Evolutionary conservation across 2,797 vertebrate species (phyloP), one percentile per base, ranked within the genome.

Genomic region (Calcarius lapponicus): DNA sequence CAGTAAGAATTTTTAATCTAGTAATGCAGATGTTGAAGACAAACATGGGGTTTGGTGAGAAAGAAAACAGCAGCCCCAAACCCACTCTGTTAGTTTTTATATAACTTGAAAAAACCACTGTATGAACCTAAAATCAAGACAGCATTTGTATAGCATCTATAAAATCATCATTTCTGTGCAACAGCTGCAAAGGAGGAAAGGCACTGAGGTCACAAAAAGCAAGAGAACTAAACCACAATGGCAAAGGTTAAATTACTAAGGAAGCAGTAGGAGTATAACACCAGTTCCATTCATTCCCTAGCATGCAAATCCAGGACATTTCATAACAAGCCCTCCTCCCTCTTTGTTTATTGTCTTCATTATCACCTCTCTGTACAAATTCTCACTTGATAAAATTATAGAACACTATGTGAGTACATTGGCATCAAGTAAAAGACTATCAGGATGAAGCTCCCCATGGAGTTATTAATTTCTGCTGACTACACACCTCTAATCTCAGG

Each of bases 181-280:
- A 58, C 79, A 93, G 89, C 81, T 95, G 75, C 45, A 70, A 58
- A 76, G 80, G 47, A 72, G 20, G 34, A 89, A 81, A 70, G 67
- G 29, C 53, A 42, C 4, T 67, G 75, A 64, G 79, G 61, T 80
- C 71, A 53, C n/a, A 60, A 17, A 85, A 93, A 71, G 19, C 53
- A 80, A 38, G 38, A 89, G 4, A 29, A 15, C 50, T 74, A 81
- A 93, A 86, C 58, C 48, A 62, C 74, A 79, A 9, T 69, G 80
- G 36, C 66, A 84, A 86, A 93, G 81, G 80, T 93, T 94, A 82
- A 86, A 58, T 91, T 89, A 84, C 67, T 80, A 36, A 87, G 62
- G 80, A 92, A 82, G 54, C 69, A 50, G 69, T 58, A 88, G 74
- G 56, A 93, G 21, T 56, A 5, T 38, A 56, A 62, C 7, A 17